phyloP scores from a whole-genome alignment of 2,113 vertebrate species.

The Melospiza georgiana region DNA sequence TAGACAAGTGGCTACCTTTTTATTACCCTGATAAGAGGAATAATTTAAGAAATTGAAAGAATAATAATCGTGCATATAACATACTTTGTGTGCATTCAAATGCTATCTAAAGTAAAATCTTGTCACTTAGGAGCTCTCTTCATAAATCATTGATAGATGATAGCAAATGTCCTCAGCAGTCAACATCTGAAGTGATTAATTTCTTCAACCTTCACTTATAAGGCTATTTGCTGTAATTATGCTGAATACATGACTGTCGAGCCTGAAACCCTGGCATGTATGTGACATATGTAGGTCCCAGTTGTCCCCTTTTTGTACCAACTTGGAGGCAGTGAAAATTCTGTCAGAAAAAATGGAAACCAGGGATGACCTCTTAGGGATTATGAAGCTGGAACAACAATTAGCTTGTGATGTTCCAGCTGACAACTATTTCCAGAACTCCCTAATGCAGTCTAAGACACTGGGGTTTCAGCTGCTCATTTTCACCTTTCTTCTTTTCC shows the following conservation, averaged over 20 bases:
- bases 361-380: background rate
- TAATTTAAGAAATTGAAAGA: background rate
- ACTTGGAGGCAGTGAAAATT: background rate
- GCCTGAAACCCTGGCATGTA: background rate
- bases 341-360: background rate
- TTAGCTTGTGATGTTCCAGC: background rate
- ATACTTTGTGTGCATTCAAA: background rate
- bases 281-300: background rate
- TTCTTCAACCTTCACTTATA: slow-evolving; percentile 12
- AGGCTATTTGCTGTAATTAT: background rate
- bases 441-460: background rate
- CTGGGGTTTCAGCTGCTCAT: background rate
- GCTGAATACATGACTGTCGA: background rate
- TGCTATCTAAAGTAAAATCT: background rate
- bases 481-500: background rate
- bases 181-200: slow-evolving; percentile 5
- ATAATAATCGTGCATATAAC: background rate
- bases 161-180: background rate
- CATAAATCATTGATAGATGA: background rate
- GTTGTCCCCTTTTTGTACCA: background rate
- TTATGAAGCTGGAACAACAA: background rate
- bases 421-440: background rate
- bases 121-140: background rate
- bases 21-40: background rate
- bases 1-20: background rate